phyloP scores from a whole-genome alignment of 2,113 vertebrate genomes.

The Leptodactylus fuscus region DNA sequence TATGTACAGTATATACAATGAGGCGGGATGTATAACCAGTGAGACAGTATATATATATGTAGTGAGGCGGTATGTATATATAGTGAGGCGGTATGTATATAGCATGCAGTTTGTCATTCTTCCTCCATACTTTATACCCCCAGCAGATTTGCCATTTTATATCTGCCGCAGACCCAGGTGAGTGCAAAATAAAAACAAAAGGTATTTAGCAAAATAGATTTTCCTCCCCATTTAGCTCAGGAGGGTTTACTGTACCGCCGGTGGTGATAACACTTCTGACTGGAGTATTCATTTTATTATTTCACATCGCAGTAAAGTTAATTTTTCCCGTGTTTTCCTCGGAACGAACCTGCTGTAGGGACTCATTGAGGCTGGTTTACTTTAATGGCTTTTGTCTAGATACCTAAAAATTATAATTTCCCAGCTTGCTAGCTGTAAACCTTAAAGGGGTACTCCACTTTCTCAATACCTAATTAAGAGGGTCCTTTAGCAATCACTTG shows the following conservation, averaged over 20 bases:
- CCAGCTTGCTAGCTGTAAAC: not conserved
- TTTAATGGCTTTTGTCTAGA: not conserved
- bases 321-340: not conserved
- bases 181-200: not conserved
- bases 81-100: too few relatives aligned
- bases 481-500: not conserved
- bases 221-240: constrained; percentile 12
- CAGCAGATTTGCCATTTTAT: not conserved
- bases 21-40: too few relatives aligned
- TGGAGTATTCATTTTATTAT: constrained; percentile 1
- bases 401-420: not conserved
- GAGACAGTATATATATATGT: too few relatives aligned
- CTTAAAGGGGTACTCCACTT: not conserved
- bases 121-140: not conserved
- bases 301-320: not conserved
- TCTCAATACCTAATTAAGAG: not conserved
- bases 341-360: not conserved
- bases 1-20: too few relatives aligned
- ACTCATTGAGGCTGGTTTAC: not conserved
- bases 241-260: not conserved
- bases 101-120: too few relatives aligned
- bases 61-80: too few relatives aligned
- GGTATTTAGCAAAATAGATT: not conserved
- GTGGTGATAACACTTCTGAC: not conserved
- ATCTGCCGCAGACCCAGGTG: not conserved